Evolutionary conservation across 1,140 invertebrate genomes (phyloP).

Genomic region (Microplitis mediator): DNA sequence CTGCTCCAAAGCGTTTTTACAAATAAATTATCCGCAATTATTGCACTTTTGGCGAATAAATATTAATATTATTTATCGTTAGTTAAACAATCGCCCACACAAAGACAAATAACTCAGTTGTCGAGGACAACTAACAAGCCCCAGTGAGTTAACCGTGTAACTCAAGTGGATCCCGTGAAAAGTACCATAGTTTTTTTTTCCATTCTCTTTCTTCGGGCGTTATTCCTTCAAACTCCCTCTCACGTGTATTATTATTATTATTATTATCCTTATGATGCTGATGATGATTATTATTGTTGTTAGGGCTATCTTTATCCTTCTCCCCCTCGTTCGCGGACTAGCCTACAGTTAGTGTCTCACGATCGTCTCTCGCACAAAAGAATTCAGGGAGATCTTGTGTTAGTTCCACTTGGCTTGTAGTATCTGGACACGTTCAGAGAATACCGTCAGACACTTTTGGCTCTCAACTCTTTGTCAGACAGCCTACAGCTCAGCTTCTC

Average conservation of each 20-base stretch:
- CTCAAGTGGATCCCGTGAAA: no score
- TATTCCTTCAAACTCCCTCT: neutral
- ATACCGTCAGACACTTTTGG: neutral
- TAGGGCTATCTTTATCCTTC: neutral
- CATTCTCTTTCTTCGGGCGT: neutral
- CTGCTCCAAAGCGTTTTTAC: neutral
- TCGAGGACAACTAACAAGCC: no score
- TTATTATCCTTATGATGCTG: neutral
- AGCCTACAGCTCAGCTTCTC: no score
- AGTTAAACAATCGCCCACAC: no score
- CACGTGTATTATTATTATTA: neutral
- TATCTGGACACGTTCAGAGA: slow-evolving; percentile 4
- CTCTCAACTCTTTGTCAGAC: neutral
- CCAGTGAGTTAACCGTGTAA: no score
- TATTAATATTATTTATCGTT: no score
- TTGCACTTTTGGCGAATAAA: no score
- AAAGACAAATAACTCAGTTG: no score
- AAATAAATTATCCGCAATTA: no score
- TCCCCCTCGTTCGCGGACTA: neutral
- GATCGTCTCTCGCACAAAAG: neutral
- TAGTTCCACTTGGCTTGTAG: slow-evolving; percentile 1
- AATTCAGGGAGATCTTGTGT: slow-evolving; percentile 10
- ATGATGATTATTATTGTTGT: slow-evolving; percentile 1
- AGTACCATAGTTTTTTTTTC: no score
- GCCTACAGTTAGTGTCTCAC: neutral